These are phyloP conservation scores for Dicroscelio sp. DNA, from an alignment of 2,888 invertebrate genomes.

Conservation along the genomic window DNA sequence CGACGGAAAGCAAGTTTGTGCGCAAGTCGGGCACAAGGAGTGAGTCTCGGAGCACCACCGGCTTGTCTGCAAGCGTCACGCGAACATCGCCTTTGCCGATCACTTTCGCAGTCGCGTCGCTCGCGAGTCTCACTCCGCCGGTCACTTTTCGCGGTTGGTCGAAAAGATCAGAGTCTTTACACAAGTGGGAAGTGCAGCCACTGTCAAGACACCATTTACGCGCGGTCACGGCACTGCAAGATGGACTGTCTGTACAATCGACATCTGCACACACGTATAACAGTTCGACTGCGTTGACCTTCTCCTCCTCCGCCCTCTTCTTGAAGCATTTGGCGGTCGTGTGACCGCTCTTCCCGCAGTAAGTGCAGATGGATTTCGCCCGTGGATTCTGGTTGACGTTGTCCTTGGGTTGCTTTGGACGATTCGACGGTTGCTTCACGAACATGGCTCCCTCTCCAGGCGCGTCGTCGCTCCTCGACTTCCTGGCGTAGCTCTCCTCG, in stretches of 20 bases:
- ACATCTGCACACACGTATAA: background rate
- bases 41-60: slow-evolving; percentile 53
- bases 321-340: background rate
- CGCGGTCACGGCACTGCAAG: background rate
- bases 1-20: slow-evolving; percentile 80
- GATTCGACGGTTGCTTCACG: too few species aligned
- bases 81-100: slow-evolving; percentile 63
- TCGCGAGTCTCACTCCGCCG: slow-evolving; percentile 54
- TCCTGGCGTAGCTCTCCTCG: too few species aligned
- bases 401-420: too few species aligned
- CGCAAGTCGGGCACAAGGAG: slow-evolving; percentile 78
- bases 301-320: too few species aligned
- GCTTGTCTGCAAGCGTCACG: slow-evolving; percentile 5
- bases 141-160: background rate
- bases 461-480: too few species aligned
- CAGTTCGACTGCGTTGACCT: background rate
- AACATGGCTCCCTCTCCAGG: too few species aligned
- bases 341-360: too few species aligned
- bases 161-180: slow-evolving; percentile 34
- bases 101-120: slow-evolving; percentile 52
- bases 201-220: slow-evolving; percentile 43
- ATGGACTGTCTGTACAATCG: background rate
- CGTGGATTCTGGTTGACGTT: too few species aligned
- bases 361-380: too few species aligned
- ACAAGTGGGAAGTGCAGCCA: slow-evolving; percentile 42